Conservation (phyloP, 2,888 invertebrate genomes). For the Microplitis deprimator region DNA sequence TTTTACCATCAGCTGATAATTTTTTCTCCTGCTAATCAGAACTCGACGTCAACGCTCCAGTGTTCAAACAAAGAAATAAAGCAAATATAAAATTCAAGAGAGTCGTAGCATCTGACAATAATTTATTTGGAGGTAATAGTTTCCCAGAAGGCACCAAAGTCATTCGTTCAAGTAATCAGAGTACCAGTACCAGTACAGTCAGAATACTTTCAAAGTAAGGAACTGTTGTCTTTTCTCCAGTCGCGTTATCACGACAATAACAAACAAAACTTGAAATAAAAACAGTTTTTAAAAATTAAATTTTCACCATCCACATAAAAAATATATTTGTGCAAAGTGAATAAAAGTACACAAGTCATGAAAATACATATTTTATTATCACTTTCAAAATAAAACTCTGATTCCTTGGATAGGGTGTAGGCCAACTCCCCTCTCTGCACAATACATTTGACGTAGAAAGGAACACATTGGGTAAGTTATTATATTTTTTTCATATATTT, state of each 20-base stretch:
- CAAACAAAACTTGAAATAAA: constrained; percentile 11
- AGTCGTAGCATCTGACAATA: background rate
- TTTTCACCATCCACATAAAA: background rate
- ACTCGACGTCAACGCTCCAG: background rate
- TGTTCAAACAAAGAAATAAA: background rate
- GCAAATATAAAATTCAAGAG: background rate
- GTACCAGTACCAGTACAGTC: background rate
- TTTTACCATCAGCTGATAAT: background rate
- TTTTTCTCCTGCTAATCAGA: too few species aligned
- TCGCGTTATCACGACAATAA: constrained; percentile 26
- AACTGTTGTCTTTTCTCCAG: constrained; percentile 19
- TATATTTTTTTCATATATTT: constrained; percentile 22
- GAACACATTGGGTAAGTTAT: constrained; percentile 59
- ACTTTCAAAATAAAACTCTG: background rate
- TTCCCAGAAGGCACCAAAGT: background rate
- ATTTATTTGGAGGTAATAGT: background rate
- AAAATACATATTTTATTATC: constrained; percentile 13
- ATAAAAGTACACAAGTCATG: background rate
- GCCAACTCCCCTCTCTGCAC: constrained; percentile 43
- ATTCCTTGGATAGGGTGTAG: constrained; percentile 58
- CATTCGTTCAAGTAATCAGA: background rate
- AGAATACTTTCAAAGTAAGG: constrained; percentile 3
- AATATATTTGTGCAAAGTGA: background rate
- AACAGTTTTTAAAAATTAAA: background rate
- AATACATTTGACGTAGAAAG: constrained; percentile 53